These are phyloP conservation scores for Aptenodytes patagonicus DNA, from an alignment of 2,113 vertebrate species.

Conservation along the genomic window DNA sequence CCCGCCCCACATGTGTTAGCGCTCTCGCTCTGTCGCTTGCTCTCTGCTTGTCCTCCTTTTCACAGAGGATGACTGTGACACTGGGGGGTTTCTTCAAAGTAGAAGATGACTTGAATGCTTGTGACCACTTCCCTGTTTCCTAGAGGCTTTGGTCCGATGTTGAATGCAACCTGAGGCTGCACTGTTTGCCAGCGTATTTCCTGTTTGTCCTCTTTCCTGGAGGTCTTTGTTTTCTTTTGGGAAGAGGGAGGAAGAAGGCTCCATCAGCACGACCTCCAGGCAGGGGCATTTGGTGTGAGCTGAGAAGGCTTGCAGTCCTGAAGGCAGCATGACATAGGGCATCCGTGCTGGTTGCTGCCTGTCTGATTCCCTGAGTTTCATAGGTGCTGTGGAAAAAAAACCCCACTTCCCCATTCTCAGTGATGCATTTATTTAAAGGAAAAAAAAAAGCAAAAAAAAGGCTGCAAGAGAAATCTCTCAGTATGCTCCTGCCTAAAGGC, in stretches of 20 bases:
- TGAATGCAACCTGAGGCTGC: slow-evolving; percentile 34
- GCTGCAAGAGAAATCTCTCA: slow-evolving; percentile 7
- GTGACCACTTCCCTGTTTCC: slow-evolving; percentile 43
- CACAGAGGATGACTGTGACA: not conserved
- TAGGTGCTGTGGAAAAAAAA: not conserved
- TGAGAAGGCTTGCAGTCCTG: not conserved
- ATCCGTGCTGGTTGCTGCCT: not conserved
- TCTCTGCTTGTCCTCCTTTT: not conserved
- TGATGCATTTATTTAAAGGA: not conserved
- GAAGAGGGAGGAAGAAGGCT: slow-evolving; percentile 27
- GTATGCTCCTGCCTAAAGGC: slow-evolving; percentile 41
- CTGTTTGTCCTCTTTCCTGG: slow-evolving; percentile 56
- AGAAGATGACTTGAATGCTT: slow-evolving; percentile 13
- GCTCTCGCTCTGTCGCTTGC: not conserved
- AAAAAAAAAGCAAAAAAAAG: not conserved
- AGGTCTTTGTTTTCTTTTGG: slow-evolving; percentile 54
- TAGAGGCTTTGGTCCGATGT: not conserved
- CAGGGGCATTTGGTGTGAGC: not conserved
- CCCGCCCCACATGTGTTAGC: not conserved
- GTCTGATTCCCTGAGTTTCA: not conserved
- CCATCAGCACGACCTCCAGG: not conserved
- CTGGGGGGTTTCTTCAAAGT: slow-evolving; percentile 1
- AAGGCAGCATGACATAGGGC: not conserved
- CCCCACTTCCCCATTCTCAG: not conserved
- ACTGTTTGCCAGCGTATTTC: slow-evolving; percentile 33